A percentile compares a stretch with the other conserved stretches of the same genome.
These are phyloP conservation scores for Brachypterus glaber DNA, from an alignment of 2,888 invertebrate genomes.

Conservation along the genomic window DNA sequence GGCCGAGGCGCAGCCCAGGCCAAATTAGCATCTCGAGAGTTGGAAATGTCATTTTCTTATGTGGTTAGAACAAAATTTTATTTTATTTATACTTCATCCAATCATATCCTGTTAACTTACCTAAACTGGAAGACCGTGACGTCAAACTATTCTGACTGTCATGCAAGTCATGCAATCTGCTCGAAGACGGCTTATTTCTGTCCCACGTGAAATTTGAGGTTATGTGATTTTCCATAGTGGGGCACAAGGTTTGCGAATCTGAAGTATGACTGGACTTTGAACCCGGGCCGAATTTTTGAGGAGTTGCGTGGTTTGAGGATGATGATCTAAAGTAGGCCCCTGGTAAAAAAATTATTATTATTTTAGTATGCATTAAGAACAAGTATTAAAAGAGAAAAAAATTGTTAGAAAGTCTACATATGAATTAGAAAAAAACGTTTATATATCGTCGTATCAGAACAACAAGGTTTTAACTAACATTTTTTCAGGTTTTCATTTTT, in stretches of 20 bases:
- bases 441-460: too few species aligned
- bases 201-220: slow-evolving; percentile 26
- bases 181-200: slow-evolving; percentile 29
- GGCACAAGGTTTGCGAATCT: slow-evolving; percentile 29
- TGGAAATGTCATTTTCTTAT: too few species aligned
- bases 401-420: too few species aligned
- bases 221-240: slow-evolving; percentile 14
- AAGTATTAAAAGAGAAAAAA: background rate
- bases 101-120: too few species aligned
- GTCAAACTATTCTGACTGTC: slow-evolving; percentile 40
- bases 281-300: slow-evolving; percentile 29
- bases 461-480: too few species aligned
- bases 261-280: slow-evolving; percentile 35
- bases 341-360: background rate
- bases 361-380: slow-evolving; percentile 6
- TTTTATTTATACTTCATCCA: too few species aligned
- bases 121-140: slow-evolving; percentile 23
- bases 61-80: too few species aligned
- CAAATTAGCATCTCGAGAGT: too few species aligned
- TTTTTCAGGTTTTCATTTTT: too few species aligned
- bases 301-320: slow-evolving; percentile 21
- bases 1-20: too few species aligned
- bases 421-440: too few species aligned
- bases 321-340: slow-evolving; percentile 2
- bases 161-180: slow-evolving; percentile 28